A percentile compares a stretch with the other conserved stretches of the same genome.
These are phyloP conservation scores for Amblyjoppa fuscipennis DNA, from an alignment of 2,888 invertebrate genomes.

Conservation along the genomic window DNA sequence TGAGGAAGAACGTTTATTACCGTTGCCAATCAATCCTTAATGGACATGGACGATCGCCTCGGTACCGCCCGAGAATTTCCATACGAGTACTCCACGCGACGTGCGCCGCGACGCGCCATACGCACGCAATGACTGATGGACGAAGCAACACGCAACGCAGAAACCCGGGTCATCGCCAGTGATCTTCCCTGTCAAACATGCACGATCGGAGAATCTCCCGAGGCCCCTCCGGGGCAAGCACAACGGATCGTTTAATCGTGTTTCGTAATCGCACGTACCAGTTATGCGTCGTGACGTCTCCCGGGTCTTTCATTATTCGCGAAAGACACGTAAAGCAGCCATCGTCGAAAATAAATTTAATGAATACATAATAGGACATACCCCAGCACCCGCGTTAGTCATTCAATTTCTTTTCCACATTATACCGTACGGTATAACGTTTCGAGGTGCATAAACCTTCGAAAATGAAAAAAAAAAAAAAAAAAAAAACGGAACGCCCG, in stretches of 20 bases:
- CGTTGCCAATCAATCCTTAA: slow-evolving; percentile 83
- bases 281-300: slow-evolving; percentile 48
- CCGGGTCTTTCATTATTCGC: slow-evolving; percentile 56
- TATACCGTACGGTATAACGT: too few species aligned
- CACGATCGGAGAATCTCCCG: slow-evolving; percentile 52
- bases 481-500: neutral
- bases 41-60: slow-evolving; percentile 80
- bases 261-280: slow-evolving; percentile 52
- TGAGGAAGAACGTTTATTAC: slow-evolving; percentile 81
- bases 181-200: slow-evolving; percentile 68
- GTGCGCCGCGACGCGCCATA: neutral
- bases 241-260: slow-evolving; percentile 63
- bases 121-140: slow-evolving; percentile 38
- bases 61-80: slow-evolving; percentile 75
- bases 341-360: slow-evolving; percentile 58
- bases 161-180: slow-evolving; percentile 77
- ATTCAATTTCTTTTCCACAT: neutral
- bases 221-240: slow-evolving; percentile 59
- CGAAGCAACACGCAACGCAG: slow-evolving; percentile 56
- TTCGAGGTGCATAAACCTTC: too few species aligned
- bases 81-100: slow-evolving; percentile 62
- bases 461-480: neutral
- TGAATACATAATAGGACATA: slow-evolving; percentile 57
- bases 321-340: slow-evolving; percentile 53
- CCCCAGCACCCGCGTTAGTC: neutral